phyloP scores from a whole-genome alignment of 1,140 invertebrate species.

The Hylyphantes graminicola region DNA sequence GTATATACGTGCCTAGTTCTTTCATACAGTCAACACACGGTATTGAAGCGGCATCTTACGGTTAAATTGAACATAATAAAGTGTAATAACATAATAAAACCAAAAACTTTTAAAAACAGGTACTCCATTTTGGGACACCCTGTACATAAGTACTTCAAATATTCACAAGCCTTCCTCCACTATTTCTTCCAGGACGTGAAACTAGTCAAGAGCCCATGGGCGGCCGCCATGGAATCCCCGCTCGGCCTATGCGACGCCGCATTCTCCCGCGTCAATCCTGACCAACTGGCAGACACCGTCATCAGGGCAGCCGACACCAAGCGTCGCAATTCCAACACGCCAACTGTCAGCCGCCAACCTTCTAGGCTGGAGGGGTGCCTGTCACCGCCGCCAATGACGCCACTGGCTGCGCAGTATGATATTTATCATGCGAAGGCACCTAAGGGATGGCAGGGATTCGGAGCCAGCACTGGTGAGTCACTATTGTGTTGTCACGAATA shows the following conservation, averaged over 20 bases:
- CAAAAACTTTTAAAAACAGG: too few species aligned
- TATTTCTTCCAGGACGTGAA: conserved; percentile 71
- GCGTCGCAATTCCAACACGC: conserved; percentile 9
- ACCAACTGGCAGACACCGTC: conserved; percentile 56
- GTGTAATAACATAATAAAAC: too few species aligned
- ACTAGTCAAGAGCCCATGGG: conserved; percentile 78
- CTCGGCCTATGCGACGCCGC: conserved; percentile 76
- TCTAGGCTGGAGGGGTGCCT: conserved; percentile 2
- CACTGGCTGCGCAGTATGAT: conserved; percentile 55
- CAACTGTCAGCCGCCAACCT: not conserved
- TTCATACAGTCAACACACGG: too few species aligned
- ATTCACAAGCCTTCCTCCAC: not conserved
- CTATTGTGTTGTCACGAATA: not conserved
- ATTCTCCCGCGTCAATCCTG: conserved; percentile 67
- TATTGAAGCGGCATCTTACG: too few species aligned
- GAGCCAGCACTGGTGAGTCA: not conserved
- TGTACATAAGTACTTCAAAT: too few species aligned
- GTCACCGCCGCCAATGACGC: conserved; percentile 17
- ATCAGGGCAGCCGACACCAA: conserved; percentile 54
- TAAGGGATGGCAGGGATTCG: conserved; percentile 58
- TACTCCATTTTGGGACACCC: too few species aligned
- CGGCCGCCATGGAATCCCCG: conserved; percentile 76
- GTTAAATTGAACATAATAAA: too few species aligned
- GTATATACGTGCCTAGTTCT: too few species aligned
- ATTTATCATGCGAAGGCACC: conserved; percentile 60